A percentile compares a stretch with the other conserved stretches of the same genome.
These are phyloP conservation scores for Ptychoptera contaminata DNA, from an alignment of 2,888 invertebrate species.

Conservation along the genomic window DNA sequence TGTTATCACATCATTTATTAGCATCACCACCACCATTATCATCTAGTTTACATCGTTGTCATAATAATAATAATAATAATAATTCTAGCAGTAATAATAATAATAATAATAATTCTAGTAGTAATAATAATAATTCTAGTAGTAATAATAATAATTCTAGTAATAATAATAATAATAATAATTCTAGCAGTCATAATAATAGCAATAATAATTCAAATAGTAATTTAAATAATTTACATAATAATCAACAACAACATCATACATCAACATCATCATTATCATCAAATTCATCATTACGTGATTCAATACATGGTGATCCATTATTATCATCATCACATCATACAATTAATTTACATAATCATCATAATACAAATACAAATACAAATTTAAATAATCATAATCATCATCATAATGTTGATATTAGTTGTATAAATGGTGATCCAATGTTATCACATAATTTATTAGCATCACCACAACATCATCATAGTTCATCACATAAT, in stretches of 20 bases:
- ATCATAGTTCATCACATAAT: slow-evolving; percentile 11
- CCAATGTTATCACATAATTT: slow-evolving; percentile 28
- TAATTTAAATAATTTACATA: neutral
- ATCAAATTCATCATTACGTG: slow-evolving; percentile 11
- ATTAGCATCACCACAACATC: slow-evolving; percentile 11
- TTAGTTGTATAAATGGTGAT: slow-evolving; percentile 28
- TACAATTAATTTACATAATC: slow-evolving; percentile 7
- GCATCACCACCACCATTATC: slow-evolving; percentile 35
- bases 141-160: slow-evolving; percentile 9
- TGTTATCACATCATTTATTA: slow-evolving; percentile 34
- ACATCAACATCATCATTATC: slow-evolving; percentile 7
- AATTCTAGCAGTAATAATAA: no score
- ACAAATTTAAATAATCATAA: no score
- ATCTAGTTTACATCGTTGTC: slow-evolving; percentile 11
- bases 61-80: slow-evolving; percentile 5
- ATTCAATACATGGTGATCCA: slow-evolving; percentile 18
- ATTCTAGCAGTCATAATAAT: slow-evolving; percentile 10
- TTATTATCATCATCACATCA: slow-evolving; percentile 24
- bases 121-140: slow-evolving; percentile 4
- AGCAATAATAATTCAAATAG: slow-evolving; percentile 6
- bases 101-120: no score
- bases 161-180: slow-evolving; percentile 11
- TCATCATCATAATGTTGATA: slow-evolving; percentile 17
- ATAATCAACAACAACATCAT: slow-evolving; percentile 7
- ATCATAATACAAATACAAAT: slow-evolving; percentile 2